phyloP scores from a whole-genome alignment of 1,140 invertebrate species.

The Halictus rubicundus region DNA sequence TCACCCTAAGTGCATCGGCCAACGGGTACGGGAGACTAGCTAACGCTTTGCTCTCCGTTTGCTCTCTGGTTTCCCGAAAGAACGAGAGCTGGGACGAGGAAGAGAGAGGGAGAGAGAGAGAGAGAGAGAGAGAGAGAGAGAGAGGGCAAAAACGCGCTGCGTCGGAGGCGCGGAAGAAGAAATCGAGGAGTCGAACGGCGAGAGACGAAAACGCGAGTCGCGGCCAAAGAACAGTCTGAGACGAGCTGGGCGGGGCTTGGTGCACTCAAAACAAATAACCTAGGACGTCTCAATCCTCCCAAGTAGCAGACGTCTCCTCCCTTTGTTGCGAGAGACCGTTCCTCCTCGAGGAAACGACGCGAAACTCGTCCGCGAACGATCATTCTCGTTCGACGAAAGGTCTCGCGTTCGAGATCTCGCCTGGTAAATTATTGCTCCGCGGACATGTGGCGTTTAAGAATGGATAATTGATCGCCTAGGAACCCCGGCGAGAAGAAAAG shows the following conservation, averaged over 20 bases:
- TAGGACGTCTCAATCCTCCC: constrained; percentile 72
- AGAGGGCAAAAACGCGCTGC: constrained; percentile 31
- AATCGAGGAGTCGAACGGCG: background rate
- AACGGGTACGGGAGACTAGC: constrained; percentile 8
- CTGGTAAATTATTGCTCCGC: constrained; percentile 68
- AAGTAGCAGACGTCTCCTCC: constrained; percentile 55
- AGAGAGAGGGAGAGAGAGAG: too few relatives aligned
- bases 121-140: too few relatives aligned
- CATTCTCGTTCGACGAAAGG: constrained; percentile 39
- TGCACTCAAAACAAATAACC: constrained; percentile 75
- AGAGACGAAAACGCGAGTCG: constrained; percentile 21
- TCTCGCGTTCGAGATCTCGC: constrained; percentile 57
- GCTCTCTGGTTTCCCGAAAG: background rate
- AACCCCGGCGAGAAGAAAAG: constrained; percentile 22
- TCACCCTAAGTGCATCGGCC: constrained; percentile 41
- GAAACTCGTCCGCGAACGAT: constrained; percentile 13
- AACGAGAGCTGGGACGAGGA: background rate
- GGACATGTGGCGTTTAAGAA: constrained; percentile 69
- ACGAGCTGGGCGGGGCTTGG: constrained; percentile 68
- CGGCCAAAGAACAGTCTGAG: constrained; percentile 46
- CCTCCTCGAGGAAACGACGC: constrained; percentile 6
- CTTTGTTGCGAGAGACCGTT: constrained; percentile 26
- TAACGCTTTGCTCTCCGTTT: constrained; percentile 14
- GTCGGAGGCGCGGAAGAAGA: constrained; percentile 21
- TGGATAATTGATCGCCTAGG: constrained; percentile 70